Base-by-base conservation (phyloP, 64 coral and sea anemone genomes). In the Stichodactyla helianthus region DNA sequence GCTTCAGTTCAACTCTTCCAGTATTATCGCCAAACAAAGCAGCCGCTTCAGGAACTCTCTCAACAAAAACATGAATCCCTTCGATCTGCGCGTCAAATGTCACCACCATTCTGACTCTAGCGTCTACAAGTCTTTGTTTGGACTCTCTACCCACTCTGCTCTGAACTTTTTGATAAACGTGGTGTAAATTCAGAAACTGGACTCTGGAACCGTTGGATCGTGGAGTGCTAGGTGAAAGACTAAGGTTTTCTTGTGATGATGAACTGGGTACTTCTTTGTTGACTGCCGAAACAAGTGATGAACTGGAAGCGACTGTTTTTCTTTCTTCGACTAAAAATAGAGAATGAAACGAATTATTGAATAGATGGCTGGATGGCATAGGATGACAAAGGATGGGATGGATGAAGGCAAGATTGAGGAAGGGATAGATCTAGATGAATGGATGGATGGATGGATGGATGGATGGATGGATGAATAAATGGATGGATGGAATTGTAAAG, bases 81-180 rank as follows among this genome's bases (percentile, higher is more conserved):
- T 84, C 50, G 16, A 84, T 84, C 52, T 97, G 94, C 6, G 94
- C 94, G 64, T 97, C 84, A 20, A 92, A 87, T 52, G 88, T 89
- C 51, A 90, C 91, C 6, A 89, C 76, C 85, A 97, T 97, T 61
- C 94, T 91, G 53, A 97, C 91, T 84, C 92, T 92, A 16, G 83
- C 88, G 6, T 90, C 94, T 0, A 89, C 59, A 22, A 97, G 25
- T 35, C 94, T 87, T 28, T 97, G 94, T 25, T 87, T 87, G 44
- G 94, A 97, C 71, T 97, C 86, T 5, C 92, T 85, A 57, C 91
- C 91, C 28, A 97, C 91, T 77, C 94, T 91, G 82, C 94, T 97
- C n/a, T 97, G 94, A 14, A 93, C 94, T 77, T 97, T 97, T 54
- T 93, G 86, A n/a, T 97, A 97, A 17, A 90, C 91, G 64, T 95